A percentile compares a stretch with the other conserved stretches of the same genome.
Evolutionary conservation across 1,140 invertebrate species (phyloP).

Genomic region (Philopotamus ludificatus): DNA sequence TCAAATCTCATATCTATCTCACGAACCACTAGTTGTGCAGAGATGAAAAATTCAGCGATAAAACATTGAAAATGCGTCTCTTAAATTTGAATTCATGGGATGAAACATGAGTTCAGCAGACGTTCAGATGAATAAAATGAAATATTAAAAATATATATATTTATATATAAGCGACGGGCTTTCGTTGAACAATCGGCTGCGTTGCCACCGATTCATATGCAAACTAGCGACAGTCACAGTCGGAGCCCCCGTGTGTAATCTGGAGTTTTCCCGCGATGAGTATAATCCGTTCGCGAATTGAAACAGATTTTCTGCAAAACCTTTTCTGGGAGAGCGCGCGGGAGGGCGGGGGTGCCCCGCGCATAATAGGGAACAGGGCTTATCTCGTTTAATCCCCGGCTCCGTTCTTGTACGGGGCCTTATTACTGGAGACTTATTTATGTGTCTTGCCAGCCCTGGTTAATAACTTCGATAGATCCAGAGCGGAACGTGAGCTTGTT

Average conservation of each 20-base stretch:
- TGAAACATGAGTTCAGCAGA: too few species aligned
- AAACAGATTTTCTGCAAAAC: neutral
- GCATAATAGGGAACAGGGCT: neutral
- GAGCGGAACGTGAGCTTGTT: neutral
- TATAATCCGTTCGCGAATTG: neutral
- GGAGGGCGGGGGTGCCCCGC: neutral
- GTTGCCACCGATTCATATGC: too few species aligned
- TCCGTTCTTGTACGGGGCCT: neutral
- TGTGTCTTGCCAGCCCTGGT: neutral
- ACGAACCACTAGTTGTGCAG: too few species aligned
- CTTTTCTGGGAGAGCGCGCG: neutral
- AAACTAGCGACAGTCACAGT: too few species aligned
- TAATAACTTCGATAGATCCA: neutral
- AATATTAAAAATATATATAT: too few species aligned
- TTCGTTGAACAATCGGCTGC: too few species aligned
- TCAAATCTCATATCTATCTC: too few species aligned
- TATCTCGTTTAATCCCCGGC: neutral
- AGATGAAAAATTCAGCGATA: too few species aligned
- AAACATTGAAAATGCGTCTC: too few species aligned
- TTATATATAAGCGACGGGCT: too few species aligned
- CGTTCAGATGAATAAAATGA: too few species aligned
- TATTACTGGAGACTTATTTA: neutral
- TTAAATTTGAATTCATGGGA: too few species aligned
- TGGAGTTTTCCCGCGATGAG: neutral
- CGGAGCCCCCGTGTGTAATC: neutral